phyloP scores from a whole-genome alignment of 2,888 invertebrate genomes.

The Iphiclides podalirius region DNA sequence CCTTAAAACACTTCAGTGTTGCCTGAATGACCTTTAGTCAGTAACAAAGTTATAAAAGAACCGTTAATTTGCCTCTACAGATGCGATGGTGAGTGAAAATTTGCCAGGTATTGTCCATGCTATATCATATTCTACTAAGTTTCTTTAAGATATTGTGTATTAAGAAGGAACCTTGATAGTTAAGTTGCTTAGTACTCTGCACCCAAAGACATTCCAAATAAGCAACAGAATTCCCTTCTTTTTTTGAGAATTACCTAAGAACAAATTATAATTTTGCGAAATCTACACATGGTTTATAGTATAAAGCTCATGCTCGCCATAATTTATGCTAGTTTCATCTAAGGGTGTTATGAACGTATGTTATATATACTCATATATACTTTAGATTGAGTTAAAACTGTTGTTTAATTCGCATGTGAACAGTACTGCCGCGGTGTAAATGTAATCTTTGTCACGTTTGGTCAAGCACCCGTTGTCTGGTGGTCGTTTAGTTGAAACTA shows the following conservation, averaged over 20 bases:
- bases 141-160: no score
- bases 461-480: constrained; percentile 2
- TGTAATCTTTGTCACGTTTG: constrained; percentile 2
- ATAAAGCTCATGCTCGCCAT: no score
- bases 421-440: not conserved
- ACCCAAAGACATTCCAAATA: no score
- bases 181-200: not conserved
- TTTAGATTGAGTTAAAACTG: not conserved
- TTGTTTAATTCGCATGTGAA: not conserved
- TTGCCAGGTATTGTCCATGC: not conserved
- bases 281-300: no score
- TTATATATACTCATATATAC: not conserved
- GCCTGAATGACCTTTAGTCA: constrained; percentile 12
- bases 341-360: no score
- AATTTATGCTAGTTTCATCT: no score
- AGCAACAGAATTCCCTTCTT: no score
- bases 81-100: constrained; percentile 9
- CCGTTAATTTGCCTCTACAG: constrained; percentile 11
- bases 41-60: constrained; percentile 16
- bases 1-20: constrained; percentile 13
- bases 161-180: not conserved
- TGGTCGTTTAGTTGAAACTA: no score
- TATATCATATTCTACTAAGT: not conserved
- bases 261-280: no score
- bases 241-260: no score